Conservation (phyloP, 2,797 vertebrate genomes). For the Parotocinclus haroldoi region DNA sequence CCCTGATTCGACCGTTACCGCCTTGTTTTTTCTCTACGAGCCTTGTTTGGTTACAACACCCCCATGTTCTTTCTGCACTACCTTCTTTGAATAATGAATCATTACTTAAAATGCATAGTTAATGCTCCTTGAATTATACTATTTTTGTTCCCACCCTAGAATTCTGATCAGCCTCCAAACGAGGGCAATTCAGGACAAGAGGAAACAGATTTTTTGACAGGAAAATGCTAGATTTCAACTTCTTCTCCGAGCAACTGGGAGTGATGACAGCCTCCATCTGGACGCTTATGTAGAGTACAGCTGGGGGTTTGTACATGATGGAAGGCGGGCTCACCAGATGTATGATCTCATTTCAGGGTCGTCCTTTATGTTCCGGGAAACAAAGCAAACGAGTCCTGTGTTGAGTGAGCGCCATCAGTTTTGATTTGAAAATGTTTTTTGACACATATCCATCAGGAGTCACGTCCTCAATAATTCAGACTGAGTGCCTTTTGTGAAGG, state of each 20-base stretch:
- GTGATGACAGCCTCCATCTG: slow-evolving; percentile 18
- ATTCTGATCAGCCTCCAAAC: slow-evolving; percentile 4
- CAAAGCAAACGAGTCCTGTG: slow-evolving; percentile 1
- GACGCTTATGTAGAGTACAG: neutral
- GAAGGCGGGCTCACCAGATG: neutral
- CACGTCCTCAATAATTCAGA: slow-evolving; percentile 2
- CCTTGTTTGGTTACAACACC: too few species aligned
- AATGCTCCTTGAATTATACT: too few species aligned
- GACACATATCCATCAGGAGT: neutral
- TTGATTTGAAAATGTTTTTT: neutral
- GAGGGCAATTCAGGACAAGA: slow-evolving; percentile 12
- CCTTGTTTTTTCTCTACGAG: too few species aligned
- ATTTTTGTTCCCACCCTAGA: too few species aligned
- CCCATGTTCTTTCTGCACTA: too few species aligned
- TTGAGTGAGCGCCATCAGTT: neutral
- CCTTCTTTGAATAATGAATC: too few species aligned
- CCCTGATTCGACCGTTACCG: too few species aligned
- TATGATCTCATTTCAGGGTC: slow-evolving; percentile 7
- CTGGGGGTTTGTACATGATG: neutral
- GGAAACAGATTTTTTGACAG: neutral
- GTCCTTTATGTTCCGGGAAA: slow-evolving; percentile 1
- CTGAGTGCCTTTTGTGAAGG: neutral
- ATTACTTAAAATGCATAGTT: too few species aligned
- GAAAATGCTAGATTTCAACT: neutral
- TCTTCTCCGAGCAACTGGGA: neutral